These are phyloP conservation scores for Mamestra brassicae DNA, from an alignment of 2,888 invertebrate species.

Conservation along the genomic window DNA sequence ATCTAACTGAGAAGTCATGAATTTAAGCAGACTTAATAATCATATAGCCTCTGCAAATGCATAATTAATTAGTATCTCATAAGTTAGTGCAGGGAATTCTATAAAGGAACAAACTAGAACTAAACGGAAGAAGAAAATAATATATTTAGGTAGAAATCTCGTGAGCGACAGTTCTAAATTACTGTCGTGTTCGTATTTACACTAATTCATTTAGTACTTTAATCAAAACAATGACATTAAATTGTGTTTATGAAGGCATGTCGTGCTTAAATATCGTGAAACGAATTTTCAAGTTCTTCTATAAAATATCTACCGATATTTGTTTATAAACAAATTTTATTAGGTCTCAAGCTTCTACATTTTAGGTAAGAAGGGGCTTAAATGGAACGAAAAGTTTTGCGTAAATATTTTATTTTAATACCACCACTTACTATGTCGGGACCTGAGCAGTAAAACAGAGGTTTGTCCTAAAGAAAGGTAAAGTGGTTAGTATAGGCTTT, in stretches of 20 bases:
- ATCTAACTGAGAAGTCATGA: background rate
- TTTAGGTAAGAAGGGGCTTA: conserved; percentile 37
- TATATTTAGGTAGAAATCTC: background rate
- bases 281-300: conserved; percentile 10
- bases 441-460: conserved; percentile 61
- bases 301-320: conserved; percentile 7
- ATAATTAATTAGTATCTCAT: background rate
- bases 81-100: background rate
- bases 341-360: conserved; percentile 42
- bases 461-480: conserved; percentile 60
- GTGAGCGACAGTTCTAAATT: no score
- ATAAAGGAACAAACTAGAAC: background rate
- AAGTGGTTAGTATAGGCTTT: conserved; percentile 49
- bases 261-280: background rate
- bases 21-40: background rate
- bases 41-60: background rate
- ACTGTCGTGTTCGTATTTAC: background rate
- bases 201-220: background rate
- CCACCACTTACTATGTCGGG: conserved; percentile 49
- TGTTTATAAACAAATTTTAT: conserved; percentile 47
- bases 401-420: conserved; percentile 61
- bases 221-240: background rate
- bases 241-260: background rate
- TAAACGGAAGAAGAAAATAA: background rate
- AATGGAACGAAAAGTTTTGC: conserved; percentile 48